Conservation (phyloP, 2,888 invertebrate genomes). For the Leucoptera coffeella region DNA sequence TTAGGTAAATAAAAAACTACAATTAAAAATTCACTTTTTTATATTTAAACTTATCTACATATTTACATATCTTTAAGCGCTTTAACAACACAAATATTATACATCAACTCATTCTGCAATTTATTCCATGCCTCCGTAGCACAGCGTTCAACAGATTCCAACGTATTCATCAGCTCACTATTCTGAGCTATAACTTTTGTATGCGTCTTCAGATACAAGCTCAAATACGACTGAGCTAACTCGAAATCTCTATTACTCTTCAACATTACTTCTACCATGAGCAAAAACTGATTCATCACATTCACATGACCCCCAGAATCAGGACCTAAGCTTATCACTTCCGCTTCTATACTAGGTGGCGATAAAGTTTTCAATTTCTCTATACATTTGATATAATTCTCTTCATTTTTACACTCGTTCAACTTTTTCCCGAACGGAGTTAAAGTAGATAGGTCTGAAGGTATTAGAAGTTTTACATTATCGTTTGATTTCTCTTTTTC, state of each 20-base stretch:
- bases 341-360: slow-evolving; percentile 81
- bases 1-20: too few species aligned
- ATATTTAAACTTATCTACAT: too few species aligned
- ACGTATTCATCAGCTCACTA: slow-evolving; percentile 41
- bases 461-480: slow-evolving; percentile 47
- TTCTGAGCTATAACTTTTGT: slow-evolving; percentile 54
- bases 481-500: slow-evolving; percentile 29
- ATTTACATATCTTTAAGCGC: slow-evolving; percentile 60
- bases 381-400: slow-evolving; percentile 53
- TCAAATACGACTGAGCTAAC: slow-evolving; percentile 82
- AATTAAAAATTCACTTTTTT: too few species aligned
- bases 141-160: slow-evolving; percentile 52
- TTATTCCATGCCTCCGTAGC: slow-evolving; percentile 60
- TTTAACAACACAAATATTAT: slow-evolving; percentile 70
- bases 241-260: slow-evolving; percentile 79
- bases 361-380: slow-evolving; percentile 61
- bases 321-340: slow-evolving; percentile 73
- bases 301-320: slow-evolving; percentile 65
- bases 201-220: slow-evolving; percentile 79
- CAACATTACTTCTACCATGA: slow-evolving; percentile 65
- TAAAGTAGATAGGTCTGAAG: slow-evolving; percentile 57
- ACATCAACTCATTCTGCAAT: slow-evolving; percentile 63
- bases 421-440: slow-evolving; percentile 65
- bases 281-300: slow-evolving; percentile 73
- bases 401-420: slow-evolving; percentile 32